Base-by-base conservation (phyloP, 2,888 invertebrate species). In the Cremastinae sp. region DNA sequence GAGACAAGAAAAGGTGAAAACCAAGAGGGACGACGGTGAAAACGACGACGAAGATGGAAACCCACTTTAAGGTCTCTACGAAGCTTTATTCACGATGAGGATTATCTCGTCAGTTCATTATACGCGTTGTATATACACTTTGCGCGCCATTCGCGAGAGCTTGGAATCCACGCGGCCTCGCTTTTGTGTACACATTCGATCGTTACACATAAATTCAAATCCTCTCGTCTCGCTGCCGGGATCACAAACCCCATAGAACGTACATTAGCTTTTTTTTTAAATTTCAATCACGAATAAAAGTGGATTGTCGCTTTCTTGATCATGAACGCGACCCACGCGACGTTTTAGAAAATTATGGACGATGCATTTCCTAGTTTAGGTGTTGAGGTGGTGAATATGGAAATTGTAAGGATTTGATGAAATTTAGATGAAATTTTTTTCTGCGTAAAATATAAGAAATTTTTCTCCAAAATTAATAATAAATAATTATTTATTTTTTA, bases 61-160 rank as follows among this genome's bases (percentile, higher is more conserved):
- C 83, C 82, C 83, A 83, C 83, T 86, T 53, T 64, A 83, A 39
- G 10, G 43, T 28, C 5, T 45, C 18, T 39, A 35, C 22, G 80
- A 81, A 78, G 81, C 81, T 85, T 87, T 82, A 79, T 81, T 59
- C 58, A 45, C 64, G 64, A 56, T 78, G 71, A 66, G 84, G 85
- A 87, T 88, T 86, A 87, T 86, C 85, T 86, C 86, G 82, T 81
- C 83, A 83, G 86, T 87, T 87, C 86, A 85, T 88, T 87, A 88
- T 73, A n/a, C n/a, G 65, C 45, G 45, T 59, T 14, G 53, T 18
- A 43, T 41, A 43, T 22, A 7, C 47, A 14, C 58, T 22, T 10
- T 59, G 8, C 83, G 82, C 84, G 78, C 78, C 43, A n/a, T n/a
- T n/a, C n/a, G n/a, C n/a, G n/a, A n/a, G n/a, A n/a, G n/a, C n/a